Percentiles rank a stretch among this genome's conserved stretches.
Evolutionary conservation across 2,797 vertebrate genomes (phyloP).

Genomic region (Chiloscyllium punctatum): DNA sequence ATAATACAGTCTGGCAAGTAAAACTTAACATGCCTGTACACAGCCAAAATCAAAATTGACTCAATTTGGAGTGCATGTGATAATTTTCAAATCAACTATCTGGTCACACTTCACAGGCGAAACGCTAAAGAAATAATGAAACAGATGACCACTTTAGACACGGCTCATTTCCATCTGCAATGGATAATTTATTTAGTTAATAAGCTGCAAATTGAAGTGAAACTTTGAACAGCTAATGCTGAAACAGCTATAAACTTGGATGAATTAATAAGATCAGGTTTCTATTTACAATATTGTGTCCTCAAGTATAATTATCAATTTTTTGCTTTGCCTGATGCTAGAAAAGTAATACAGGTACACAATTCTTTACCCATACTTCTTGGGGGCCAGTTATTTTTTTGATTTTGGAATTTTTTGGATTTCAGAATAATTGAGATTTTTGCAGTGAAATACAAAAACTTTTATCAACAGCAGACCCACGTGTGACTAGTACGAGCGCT

Average conservation of each 20-base stretch:
- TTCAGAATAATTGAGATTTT: too few species aligned
- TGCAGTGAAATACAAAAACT: too few species aligned
- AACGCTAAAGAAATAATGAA: slow-evolving; percentile 24
- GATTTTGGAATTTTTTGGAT: too few species aligned
- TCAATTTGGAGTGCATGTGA: not conserved
- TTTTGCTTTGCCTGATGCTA: not conserved
- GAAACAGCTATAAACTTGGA: not conserved
- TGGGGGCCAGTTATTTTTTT: too few species aligned
- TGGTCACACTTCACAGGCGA: slow-evolving; percentile 23
- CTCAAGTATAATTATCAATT: not conserved
- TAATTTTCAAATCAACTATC: slow-evolving; percentile 25
- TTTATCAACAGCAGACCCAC: too few species aligned
- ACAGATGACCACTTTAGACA: slow-evolving; percentile 23
- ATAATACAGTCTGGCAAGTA: not conserved
- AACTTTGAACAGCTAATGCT: not conserved
- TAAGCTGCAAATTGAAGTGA: slow-evolving; percentile 27
- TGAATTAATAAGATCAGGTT: slow-evolving; percentile 8
- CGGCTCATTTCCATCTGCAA: slow-evolving; percentile 21
- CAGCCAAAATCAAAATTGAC: not conserved
- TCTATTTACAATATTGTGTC: not conserved
- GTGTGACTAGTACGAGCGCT: too few species aligned
- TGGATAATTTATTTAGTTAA: slow-evolving; percentile 12
- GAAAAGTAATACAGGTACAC: not conserved
- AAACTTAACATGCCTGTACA: not conserved
- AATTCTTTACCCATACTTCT: too few species aligned